Evolutionary conservation across 2,888 invertebrate species (phyloP), one percentile per base, ranked within the genome.

Genomic region (Lutraria lutraria): DNA sequence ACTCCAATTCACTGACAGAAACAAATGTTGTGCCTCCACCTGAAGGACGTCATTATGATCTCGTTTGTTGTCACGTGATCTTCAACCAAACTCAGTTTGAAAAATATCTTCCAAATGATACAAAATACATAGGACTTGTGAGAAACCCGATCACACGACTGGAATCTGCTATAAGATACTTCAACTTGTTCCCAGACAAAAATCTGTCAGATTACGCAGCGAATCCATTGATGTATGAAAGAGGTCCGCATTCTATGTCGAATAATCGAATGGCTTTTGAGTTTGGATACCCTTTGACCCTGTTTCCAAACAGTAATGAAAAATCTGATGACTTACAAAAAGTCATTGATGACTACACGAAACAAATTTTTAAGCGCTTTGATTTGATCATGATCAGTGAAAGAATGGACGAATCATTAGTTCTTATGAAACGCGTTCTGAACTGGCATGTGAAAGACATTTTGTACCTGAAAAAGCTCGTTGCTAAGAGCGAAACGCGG

Each of bases 401-500:
- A 81, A 88, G 90, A 60, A 94, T 94, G 90, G 92, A 94, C 56
- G 94, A 94, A 88, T 94, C 94, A 0, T 12, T 95, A 8, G 90
- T 95, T 21, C 88, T 93, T 0, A 86, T 95, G 85, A 93, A 90
- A 81, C 87, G 95, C 31, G 53, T 91, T 0, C 56, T 94, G 2
- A 85, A 89, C 1, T 95, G 95, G 95, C 29, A 85, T 0, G 81
- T 92, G 0, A 87, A 91, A 72, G 95, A 95, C 54, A 88, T 95
- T 16, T 16, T 95, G 3, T 94, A 92, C 80, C 68, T 89, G 25
- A 86, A 83, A 21, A 72, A 85, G 52, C 34, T 83, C 2, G 88
- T 83, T 0, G 85, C 81, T 0, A 85, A 87, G 8, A 82, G 83
- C 3, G 53, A 85, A 21, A 31, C 43, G 19, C 56, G 81, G 6